Evolutionary conservation across 2,797 vertebrate species (phyloP), one percentile per base, ranked within the genome.

Genomic region (Lycodopsis pacificus): DNA sequence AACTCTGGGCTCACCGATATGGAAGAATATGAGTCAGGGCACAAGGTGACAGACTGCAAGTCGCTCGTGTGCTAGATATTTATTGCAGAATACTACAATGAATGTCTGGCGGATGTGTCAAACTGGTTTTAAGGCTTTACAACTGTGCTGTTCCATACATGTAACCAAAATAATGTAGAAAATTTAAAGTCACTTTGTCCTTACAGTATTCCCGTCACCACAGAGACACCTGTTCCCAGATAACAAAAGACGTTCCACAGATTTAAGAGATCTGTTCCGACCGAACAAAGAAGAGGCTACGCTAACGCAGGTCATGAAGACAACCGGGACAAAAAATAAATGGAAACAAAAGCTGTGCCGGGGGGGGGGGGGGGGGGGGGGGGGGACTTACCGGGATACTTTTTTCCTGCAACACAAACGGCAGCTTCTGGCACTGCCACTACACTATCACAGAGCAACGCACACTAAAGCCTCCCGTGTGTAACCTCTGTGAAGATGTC

Each of bases 381-480:
- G 15, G 25, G 17, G 7, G 48, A 83, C 89, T 91, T 20, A 92
- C 91, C 86, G 30, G 66, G 65, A 79, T 27, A 65, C 58, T n/a
- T 54, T 61, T 65, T 79, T 78, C 54, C 76, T 84, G 73, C 81
- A 58, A 77, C 67, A 82, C 17, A 71, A 40, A 71, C 25, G 62
- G 51, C 58, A 59, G 61, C 40, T 81, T 76, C 53, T 40, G 38
- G 57, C 2, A 72, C 76, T 64, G 83, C 75, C 79, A 78, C 71
- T 51, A 19, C 36, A 46, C 53, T 19, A 48, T 17, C 38, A 62
- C 30, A 44, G 7, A 1, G 19, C 19, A 32, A 42, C 20, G 20
- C 68, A 83, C 44, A 66, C 42, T 27, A 27, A 77, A 82, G 49
- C 73, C 83, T 85, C 79, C 83, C 69, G 73, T n/a, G n/a, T n/a